Evolutionary conservation across 2,888 invertebrate genomes (phyloP), one percentile per base, ranked within the genome.

Genomic region (Pilophorus perplexus): DNA sequence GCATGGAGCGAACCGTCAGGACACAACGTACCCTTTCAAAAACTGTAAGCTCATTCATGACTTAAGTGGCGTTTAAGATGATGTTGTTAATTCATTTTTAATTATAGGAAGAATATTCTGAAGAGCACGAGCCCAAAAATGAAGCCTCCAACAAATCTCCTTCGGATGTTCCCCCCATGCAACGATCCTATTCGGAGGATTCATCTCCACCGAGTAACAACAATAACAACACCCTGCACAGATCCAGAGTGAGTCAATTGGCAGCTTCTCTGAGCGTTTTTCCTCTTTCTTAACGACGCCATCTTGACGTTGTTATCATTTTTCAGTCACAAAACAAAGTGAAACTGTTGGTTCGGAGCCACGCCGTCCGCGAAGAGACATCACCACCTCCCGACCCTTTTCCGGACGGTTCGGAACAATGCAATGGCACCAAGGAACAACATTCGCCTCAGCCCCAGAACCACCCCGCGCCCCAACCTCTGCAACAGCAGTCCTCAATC

Each of bases 341-440:
- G 70, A 90, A 90, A 80, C 84, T 90, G 76, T 82, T 93, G 73
- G 90, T 90, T 67, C 84, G 94, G 74, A 92, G 93, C 75, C 90
- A 91, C 80, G 94, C 93, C 70, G 88, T 93, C 82, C 85, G 91
- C 75, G 93, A 93, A 77, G 87, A 90, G 70, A 84, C 89, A 71
- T 79, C 78, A 5, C 79, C 80, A 12, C 79, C 79, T 23, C 78
- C 77, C 33, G 78, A 76, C 67, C 76, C 75, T 10, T 62, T 74
- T 75, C 25, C 62, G 16, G 48, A 62, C 20, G 48, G 33, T n/a
- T 27, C 12, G 14, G 62, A 62, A 20, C 50, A 50, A 71, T 76
- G 67, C 76, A 76, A 27, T 76, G 78, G 18, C 73, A 64, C 73
- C 64, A 54, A 42, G 27, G 66, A 66, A 23, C 52, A 64, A 12